Percentiles rank a stretch among this genome's conserved stretches.
Evolutionary conservation across 64 coral and sea anemone species (phyloP).

Genomic region (Pocillopora damicornis): DNA sequence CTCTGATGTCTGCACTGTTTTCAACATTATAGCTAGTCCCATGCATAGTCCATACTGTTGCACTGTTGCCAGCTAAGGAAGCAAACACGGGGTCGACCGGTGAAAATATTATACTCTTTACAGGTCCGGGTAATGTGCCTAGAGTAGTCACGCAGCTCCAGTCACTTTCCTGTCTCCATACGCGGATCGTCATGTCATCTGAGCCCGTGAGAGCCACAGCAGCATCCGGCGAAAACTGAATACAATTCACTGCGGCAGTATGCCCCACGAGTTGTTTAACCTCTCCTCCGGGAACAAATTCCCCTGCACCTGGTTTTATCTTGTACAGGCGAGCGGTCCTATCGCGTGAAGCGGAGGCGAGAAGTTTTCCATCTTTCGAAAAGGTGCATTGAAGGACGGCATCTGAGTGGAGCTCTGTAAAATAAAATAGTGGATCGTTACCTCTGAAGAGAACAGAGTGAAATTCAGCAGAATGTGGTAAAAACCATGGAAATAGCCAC

Average conservation of each 20-base stretch:
- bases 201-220: slow-evolving; percentile 55
- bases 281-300: slow-evolving; percentile 74
- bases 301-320: slow-evolving; percentile 41
- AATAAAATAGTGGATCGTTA: background rate
- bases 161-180: slow-evolving; percentile 48
- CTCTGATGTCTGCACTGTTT: slow-evolving; percentile 10
- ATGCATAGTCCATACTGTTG: slow-evolving; percentile 58
- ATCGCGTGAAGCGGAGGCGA: slow-evolving; percentile 47
- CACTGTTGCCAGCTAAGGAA: slow-evolving; percentile 48
- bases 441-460: background rate
- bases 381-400: slow-evolving; percentile 44
- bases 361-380: slow-evolving; percentile 40
- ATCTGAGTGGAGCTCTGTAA: slow-evolving; percentile 46
- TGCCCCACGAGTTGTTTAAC: slow-evolving; percentile 54
- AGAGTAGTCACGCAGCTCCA: slow-evolving; percentile 36
- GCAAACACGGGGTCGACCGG: slow-evolving; percentile 57
- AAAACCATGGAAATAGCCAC: too few species aligned
- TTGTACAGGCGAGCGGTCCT: slow-evolving; percentile 42
- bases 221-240: slow-evolving; percentile 61
- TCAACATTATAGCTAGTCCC: background rate
- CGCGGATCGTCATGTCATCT: slow-evolving; percentile 62
- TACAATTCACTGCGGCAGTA: slow-evolving; percentile 48
- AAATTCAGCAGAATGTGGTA: too few species aligned
- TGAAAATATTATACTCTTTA: slow-evolving; percentile 50
- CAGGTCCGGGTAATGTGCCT: background rate